Conservation (phyloP, 2,888 invertebrate species). For the Microctonus hyperodae region DNA sequence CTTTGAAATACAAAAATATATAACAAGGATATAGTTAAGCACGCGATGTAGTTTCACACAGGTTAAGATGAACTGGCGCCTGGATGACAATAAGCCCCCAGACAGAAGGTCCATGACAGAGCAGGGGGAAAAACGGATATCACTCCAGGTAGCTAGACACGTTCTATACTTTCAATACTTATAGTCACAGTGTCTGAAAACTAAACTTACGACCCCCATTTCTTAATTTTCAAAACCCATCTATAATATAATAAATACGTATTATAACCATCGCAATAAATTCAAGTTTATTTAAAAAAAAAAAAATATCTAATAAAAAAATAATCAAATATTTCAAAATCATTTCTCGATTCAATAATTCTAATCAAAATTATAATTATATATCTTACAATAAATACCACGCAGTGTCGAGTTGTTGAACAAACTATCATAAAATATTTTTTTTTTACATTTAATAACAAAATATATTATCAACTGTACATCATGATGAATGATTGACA, state of each 20-base stretch:
- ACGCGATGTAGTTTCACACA: neutral
- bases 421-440: too few species aligned
- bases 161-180: neutral
- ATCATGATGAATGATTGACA: conserved; percentile 2
- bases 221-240: neutral
- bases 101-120: neutral
- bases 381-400: too few species aligned
- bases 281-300: neutral
- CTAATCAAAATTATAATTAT: too few species aligned
- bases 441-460: too few species aligned
- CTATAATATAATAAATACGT: too few species aligned
- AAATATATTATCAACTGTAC: too few species aligned
- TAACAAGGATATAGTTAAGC: neutral
- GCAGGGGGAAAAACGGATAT: neutral
- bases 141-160: neutral
- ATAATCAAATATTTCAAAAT: too few species aligned
- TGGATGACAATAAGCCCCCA: conserved; percentile 19
- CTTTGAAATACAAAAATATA: neutral
- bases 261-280: neutral
- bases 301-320: too few species aligned
- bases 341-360: too few species aligned
- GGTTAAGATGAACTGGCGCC: conserved; percentile 14
- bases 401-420: too few species aligned
- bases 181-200: neutral
- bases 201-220: neutral